These are phyloP conservation scores for Onychomys leucogaster DNA, from an alignment of 2,797 vertebrate genomes.

Conservation along the genomic window DNA sequence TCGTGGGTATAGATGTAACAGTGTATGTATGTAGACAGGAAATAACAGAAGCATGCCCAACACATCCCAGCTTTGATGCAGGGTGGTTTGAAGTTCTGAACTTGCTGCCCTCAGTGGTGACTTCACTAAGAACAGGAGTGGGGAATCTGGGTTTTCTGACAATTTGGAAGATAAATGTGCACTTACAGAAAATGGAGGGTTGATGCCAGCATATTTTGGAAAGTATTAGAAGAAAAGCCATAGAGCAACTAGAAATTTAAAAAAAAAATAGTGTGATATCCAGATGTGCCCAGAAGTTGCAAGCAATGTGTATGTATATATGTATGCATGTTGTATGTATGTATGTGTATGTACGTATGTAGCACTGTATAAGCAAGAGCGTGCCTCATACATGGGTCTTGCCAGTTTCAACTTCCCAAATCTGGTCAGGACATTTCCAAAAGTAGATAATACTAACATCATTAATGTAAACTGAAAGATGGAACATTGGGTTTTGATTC, in stretches of 20 bases:
- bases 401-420: not conserved
- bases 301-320: not conserved
- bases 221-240: no score
- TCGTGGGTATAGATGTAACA: not conserved
- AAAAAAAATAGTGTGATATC: no score
- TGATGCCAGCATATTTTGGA: no score
- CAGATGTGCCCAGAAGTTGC: no score
- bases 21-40: not conserved
- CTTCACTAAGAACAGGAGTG: not conserved
- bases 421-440: not conserved
- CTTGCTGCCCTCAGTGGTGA: not conserved
- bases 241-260: no score
- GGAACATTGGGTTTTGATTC: not conserved
- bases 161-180: not conserved
- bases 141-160: not conserved
- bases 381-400: not conserved
- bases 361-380: not conserved
- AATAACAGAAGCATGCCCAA: not conserved
- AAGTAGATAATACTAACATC: not conserved
- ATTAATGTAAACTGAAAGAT: not conserved
- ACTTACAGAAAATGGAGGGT: no score
- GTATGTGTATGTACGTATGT: no score
- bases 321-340: not conserved
- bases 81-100: not conserved
- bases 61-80: not conserved